Conservation (phyloP, 2,113 vertebrate genomes). For the Cyprinodon brontotheroides region DNA sequence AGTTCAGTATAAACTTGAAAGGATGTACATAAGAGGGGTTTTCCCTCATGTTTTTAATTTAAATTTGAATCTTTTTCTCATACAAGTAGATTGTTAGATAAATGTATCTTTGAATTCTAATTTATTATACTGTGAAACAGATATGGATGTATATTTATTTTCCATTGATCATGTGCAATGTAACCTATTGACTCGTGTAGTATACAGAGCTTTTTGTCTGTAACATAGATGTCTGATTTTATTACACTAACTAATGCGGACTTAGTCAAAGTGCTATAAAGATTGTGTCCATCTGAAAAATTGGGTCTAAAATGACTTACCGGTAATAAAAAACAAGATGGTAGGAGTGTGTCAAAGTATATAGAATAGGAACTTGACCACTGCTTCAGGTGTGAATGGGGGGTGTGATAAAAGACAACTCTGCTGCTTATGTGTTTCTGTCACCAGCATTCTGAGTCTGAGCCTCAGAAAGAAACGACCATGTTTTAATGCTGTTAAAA, state of each 20-base stretch:
- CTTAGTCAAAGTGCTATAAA: slow-evolving; percentile 51
- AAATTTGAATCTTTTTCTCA: slow-evolving; percentile 43
- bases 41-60: slow-evolving; percentile 19
- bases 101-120: slow-evolving; percentile 34
- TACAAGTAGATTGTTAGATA: slow-evolving; percentile 40
- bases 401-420: slow-evolving; percentile 33
- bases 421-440: slow-evolving; percentile 73
- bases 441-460: slow-evolving; percentile 80
- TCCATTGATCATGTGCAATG: slow-evolving; percentile 43
- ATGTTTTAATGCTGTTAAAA: slow-evolving; percentile 83
- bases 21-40: slow-evolving; percentile 13
- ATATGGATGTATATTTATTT: slow-evolving; percentile 60
- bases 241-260: slow-evolving; percentile 18
- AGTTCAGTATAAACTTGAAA: slow-evolving; percentile 34
- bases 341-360: neutral
- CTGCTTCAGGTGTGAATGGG: slow-evolving; percentile 37
- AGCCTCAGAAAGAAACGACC: slow-evolving; percentile 78
- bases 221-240: slow-evolving; percentile 13
- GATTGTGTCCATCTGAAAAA: slow-evolving; percentile 40
- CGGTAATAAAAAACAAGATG: neutral
- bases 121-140: slow-evolving; percentile 18
- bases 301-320: neutral
- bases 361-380: slow-evolving; percentile 9
- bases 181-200: slow-evolving; percentile 46
- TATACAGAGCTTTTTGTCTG: slow-evolving; percentile 31